Conservation (phyloP, 2,888 invertebrate genomes). For the Meta bourneti region DNA sequence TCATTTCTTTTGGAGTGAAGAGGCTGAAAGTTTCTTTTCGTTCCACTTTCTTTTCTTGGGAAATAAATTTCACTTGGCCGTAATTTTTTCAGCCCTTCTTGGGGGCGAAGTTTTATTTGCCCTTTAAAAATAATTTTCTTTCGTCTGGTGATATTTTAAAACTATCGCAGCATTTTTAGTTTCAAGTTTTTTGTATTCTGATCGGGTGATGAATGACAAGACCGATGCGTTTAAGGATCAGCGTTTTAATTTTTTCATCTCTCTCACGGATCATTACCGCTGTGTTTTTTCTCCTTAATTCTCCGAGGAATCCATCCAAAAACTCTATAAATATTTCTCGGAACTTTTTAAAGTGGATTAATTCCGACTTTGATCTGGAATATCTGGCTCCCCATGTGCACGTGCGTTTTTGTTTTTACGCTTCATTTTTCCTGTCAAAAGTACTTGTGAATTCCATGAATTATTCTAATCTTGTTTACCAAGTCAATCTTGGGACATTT, state of each 20-base stretch:
- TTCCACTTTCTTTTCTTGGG: background rate
- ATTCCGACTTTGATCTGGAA: background rate
- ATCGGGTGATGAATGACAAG: background rate
- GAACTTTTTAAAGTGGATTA: background rate
- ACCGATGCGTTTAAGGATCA: background rate
- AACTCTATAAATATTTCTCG: background rate
- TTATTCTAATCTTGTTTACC: background rate
- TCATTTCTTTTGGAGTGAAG: background rate
- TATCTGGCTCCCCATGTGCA: background rate
- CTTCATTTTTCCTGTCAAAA: background rate
- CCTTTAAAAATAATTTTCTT: background rate
- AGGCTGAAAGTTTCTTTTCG: background rate
- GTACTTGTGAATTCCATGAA: background rate
- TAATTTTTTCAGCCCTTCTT: background rate
- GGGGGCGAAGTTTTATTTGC: background rate
- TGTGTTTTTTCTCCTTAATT: constrained; percentile 1
- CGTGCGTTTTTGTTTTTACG: background rate
- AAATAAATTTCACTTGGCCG: background rate
- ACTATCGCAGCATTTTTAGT: background rate
- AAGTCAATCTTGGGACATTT: background rate
- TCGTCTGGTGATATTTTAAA: background rate
- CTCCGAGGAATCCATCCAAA: background rate
- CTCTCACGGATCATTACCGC: constrained; percentile 60
- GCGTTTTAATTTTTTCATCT: background rate
- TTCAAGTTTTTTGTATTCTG: background rate